Conservation (phyloP, 2,888 invertebrate genomes). For the Lissonota sp. region DNA sequence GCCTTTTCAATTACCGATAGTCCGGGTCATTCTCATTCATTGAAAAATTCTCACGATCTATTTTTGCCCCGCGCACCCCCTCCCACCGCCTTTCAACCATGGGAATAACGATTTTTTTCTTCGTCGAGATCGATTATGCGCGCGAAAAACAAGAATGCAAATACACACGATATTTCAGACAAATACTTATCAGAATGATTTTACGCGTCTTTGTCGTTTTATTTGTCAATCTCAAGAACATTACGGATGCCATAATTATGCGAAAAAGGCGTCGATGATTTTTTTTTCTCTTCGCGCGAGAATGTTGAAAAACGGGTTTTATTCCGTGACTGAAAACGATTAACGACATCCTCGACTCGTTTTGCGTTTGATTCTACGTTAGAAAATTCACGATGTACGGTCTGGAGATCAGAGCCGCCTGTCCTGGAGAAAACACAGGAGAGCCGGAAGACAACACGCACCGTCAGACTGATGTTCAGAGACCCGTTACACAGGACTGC, state of each 20-base stretch:
- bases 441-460: conserved; percentile 77
- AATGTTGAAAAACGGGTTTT: conserved; percentile 22
- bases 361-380: not conserved
- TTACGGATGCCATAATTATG: too few species aligned
- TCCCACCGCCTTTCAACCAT: too few species aligned
- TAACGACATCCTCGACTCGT: not conserved
- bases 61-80: too few species aligned
- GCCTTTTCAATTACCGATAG: conserved; percentile 43
- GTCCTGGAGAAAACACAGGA: conserved; percentile 79
- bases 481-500: conserved; percentile 86
- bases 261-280: too few species aligned
- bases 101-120: too few species aligned
- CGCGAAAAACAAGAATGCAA: too few species aligned
- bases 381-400: conserved; percentile 78
- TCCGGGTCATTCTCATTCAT: not conserved
- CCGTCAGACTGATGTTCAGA: conserved; percentile 77
- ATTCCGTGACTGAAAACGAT: not conserved
- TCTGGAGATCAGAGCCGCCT: conserved; percentile 81
- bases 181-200: too few species aligned
- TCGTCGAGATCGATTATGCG: too few species aligned
- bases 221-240: too few species aligned
- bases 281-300: not conserved
- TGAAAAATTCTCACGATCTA: too few species aligned
- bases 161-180: too few species aligned
- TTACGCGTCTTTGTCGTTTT: too few species aligned